phyloP scores from a whole-genome alignment of 2,888 invertebrate genomes.

The Zygogramma bicolorata region DNA sequence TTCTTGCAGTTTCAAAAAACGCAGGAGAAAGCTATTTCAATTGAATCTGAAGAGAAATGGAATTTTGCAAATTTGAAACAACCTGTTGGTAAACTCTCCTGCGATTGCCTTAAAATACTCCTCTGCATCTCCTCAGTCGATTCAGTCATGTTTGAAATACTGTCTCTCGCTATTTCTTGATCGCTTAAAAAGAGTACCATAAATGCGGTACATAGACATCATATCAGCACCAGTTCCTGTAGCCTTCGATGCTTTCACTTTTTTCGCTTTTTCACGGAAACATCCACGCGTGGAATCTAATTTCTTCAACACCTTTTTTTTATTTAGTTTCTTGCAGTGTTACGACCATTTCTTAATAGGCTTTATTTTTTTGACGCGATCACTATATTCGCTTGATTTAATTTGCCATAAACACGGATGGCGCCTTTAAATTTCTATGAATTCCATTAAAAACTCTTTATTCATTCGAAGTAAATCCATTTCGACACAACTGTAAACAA shows the following conservation, averaged over 20 bases:
- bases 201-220: slow-evolving; percentile 37
- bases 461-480: not conserved
- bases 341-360: slow-evolving; percentile 38
- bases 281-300: slow-evolving; percentile 19
- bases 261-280: slow-evolving; percentile 46
- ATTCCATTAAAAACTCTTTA: slow-evolving; percentile 12
- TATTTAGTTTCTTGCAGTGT: slow-evolving; percentile 39
- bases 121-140: not conserved
- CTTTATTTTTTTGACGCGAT: slow-evolving; percentile 42
- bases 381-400: slow-evolving; percentile 31
- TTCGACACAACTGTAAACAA: not conserved
- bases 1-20: not conserved
- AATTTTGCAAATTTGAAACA: no score
- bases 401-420: slow-evolving; percentile 44
- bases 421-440: slow-evolving; percentile 15
- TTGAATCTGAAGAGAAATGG: no score
- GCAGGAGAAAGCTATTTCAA: not conserved
- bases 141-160: slow-evolving; percentile 10
- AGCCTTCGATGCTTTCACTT: slow-evolving; percentile 25
- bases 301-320: slow-evolving; percentile 45
- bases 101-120: not conserved
- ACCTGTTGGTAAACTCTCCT: no score
- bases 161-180: slow-evolving; percentile 33
- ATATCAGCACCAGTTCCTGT: slow-evolving; percentile 29
- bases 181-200: slow-evolving; percentile 40